phyloP scores from a whole-genome alignment of 2,797 vertebrate genomes.

The Helarctos malayanus region DNA sequence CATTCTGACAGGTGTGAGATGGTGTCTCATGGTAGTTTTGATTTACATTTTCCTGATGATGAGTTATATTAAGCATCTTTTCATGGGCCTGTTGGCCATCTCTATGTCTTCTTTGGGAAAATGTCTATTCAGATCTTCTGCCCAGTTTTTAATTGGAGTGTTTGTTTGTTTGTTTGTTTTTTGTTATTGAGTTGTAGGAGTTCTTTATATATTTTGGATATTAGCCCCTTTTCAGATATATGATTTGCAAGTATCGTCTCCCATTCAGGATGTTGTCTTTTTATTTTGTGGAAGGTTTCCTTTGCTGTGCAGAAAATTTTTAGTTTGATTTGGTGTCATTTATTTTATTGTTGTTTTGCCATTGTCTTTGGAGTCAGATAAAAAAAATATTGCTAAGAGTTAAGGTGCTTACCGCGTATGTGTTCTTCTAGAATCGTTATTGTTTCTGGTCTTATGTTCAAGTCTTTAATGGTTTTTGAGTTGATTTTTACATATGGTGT shows the following conservation, averaged over 20 bases:
- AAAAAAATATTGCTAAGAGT: background rate
- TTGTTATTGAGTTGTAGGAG: background rate
- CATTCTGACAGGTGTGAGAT: background rate
- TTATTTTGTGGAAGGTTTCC: background rate
- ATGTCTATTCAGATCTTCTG: background rate
- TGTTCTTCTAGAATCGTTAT: background rate
- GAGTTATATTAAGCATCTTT: background rate
- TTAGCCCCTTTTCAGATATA: background rate
- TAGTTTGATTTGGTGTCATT: background rate
- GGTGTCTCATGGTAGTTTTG: background rate
- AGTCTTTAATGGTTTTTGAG: background rate
- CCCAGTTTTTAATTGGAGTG: background rate
- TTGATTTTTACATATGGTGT: background rate
- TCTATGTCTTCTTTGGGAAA: background rate
- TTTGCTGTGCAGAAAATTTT: background rate
- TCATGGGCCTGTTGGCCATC: background rate
- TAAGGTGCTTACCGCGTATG: background rate
- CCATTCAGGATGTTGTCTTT: background rate
- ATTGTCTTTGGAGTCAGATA: background rate
- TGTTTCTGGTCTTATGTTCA: background rate
- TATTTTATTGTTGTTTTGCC: background rate
- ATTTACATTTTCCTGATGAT: background rate
- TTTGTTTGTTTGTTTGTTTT: background rate
- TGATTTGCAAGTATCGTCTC: background rate
- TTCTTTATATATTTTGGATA: background rate